Percentiles rank a stretch among this genome's conserved stretches.
phyloP scores from a whole-genome alignment of 1,140 invertebrate species.

The Dinoponera quadriceps region DNA sequence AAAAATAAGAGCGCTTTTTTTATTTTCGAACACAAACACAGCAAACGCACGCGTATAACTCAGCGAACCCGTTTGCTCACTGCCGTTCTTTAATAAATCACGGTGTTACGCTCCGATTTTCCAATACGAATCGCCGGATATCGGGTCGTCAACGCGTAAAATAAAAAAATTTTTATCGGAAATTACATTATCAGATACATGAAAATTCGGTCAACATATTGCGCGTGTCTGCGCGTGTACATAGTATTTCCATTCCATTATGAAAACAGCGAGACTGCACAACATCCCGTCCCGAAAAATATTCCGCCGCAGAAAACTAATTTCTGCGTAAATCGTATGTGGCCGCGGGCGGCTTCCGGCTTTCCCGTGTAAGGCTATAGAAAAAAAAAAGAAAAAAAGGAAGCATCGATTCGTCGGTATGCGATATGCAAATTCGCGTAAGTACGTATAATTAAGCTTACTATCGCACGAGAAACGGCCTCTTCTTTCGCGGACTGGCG shows the following conservation, averaged over 20 bases:
- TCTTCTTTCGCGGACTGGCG: not conserved
- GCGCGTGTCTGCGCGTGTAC: conserved; percentile 1
- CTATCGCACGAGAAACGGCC: not conserved
- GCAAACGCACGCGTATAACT: not conserved
- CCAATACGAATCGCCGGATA: not conserved
- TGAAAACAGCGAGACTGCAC: not conserved
- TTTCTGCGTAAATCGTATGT: conserved; percentile 13
- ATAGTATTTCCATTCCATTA: conserved; percentile 30
- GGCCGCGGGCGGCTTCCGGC: not conserved
- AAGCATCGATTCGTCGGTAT: not conserved
- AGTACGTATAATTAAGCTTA: conserved; percentile 1
- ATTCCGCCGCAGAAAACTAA: not conserved
- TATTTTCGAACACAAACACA: not conserved
- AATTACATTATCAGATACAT: conserved; percentile 29
- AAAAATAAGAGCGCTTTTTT: conserved; percentile 19
- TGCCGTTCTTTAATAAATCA: conserved; percentile 21
- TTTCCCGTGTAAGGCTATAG: not conserved
- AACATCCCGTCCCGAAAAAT: too few species aligned
- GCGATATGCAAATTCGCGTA: conserved; percentile 7
- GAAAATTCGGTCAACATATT: conserved; percentile 19
- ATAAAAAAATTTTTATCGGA: not conserved
- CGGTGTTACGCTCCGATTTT: conserved; percentile 29
- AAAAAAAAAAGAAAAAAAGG: conserved; percentile 1
- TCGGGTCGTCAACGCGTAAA: conserved; percentile 19
- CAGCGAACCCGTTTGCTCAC: not conserved